phyloP scores from a whole-genome alignment of 2,888 invertebrate species.

The Leucophenga maculata region DNA sequence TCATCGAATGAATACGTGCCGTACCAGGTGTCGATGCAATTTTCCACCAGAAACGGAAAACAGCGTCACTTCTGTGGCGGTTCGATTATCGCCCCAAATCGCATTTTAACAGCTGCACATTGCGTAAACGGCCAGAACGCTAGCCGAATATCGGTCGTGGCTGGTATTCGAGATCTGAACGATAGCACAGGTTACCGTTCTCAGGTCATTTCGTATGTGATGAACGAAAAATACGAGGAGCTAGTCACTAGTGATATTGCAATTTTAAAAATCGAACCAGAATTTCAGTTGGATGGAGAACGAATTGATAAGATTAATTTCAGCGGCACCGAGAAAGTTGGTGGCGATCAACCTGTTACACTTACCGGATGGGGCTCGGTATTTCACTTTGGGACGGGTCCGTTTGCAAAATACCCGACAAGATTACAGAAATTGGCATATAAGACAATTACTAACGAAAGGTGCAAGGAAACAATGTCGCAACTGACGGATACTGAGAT shows the following conservation, averaged over 20 bases:
- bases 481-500: slow-evolving; percentile 70
- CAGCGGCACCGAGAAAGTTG: slow-evolving; percentile 57
- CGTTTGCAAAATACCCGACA: slow-evolving; percentile 64
- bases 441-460: slow-evolving; percentile 63
- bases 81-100: slow-evolving; percentile 65
- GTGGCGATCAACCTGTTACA: slow-evolving; percentile 57
- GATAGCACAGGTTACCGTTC: slow-evolving; percentile 57
- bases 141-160: slow-evolving; percentile 58
- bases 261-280: slow-evolving; percentile 63
- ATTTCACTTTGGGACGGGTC: slow-evolving; percentile 65
- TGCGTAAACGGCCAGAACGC: slow-evolving; percentile 68
- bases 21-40: slow-evolving; percentile 68
- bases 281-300: slow-evolving; percentile 59
- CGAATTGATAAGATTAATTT: slow-evolving; percentile 72
- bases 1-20: slow-evolving; percentile 59
- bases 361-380: slow-evolving; percentile 70
- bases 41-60: slow-evolving; percentile 49
- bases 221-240: slow-evolving; percentile 67
- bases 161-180: slow-evolving; percentile 60
- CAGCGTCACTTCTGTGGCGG: slow-evolving; percentile 70
- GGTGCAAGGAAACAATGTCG: slow-evolving; percentile 61
- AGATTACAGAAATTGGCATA: slow-evolving; percentile 64
- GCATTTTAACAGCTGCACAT: slow-evolving; percentile 70
- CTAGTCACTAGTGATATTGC: slow-evolving; percentile 69
- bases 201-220: slow-evolving; percentile 60